phyloP scores from a whole-genome alignment of 2,797 vertebrate species.

The Falco peregrinus region DNA sequence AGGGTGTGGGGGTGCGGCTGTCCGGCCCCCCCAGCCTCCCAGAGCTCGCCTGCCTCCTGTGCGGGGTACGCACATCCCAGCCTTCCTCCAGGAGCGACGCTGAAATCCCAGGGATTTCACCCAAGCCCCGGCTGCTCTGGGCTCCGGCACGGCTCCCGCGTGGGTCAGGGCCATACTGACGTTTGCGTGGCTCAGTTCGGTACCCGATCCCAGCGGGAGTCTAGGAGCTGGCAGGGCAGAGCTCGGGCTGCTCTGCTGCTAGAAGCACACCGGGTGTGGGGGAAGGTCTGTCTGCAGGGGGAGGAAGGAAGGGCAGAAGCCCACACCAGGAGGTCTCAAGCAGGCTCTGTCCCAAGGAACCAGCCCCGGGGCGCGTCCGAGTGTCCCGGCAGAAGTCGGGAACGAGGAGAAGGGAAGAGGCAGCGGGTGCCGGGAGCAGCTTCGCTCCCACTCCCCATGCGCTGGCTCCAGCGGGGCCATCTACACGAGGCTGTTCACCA shows the following conservation, averaged over 20 bases:
- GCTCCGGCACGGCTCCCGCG: neutral
- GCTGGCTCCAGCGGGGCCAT: neutral
- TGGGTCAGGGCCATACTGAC: neutral
- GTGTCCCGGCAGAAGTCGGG: neutral
- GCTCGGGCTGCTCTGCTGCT: neutral
- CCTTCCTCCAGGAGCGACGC: neutral
- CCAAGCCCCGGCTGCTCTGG: neutral
- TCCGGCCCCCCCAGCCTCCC: neutral
- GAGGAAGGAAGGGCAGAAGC: neutral
- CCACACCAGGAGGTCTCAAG: neutral
- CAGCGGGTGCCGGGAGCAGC: neutral
- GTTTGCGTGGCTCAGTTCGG: neutral
- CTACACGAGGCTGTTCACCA: neutral
- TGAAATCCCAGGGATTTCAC: conserved; percentile 6
- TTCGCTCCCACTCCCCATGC: neutral
- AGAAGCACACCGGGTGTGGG: neutral
- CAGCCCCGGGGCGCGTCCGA: neutral
- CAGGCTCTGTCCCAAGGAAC: neutral
- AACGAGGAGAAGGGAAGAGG: neutral
- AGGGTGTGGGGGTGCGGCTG: neutral
- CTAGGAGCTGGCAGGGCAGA: neutral
- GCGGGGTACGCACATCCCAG: neutral
- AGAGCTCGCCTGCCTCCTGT: neutral
- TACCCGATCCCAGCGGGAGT: neutral
- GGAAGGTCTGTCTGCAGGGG: neutral